Percentiles rank a stretch among this genome's conserved stretches.
phyloP scores from a whole-genome alignment of 2,113 vertebrate genomes.

The Saguinus midas region DNA sequence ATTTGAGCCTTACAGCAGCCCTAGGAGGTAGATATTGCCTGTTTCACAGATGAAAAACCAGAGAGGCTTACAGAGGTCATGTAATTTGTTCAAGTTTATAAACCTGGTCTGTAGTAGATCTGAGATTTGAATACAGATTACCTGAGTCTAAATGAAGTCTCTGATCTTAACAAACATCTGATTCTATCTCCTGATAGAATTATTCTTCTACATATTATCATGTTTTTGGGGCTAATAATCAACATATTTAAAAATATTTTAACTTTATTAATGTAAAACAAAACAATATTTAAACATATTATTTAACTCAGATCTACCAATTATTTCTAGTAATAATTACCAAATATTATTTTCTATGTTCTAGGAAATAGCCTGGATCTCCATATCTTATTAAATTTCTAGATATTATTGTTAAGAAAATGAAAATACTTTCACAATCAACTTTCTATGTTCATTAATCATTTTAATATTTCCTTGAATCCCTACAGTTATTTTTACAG shows the following conservation, averaged over 20 bases:
- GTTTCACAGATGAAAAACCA: neutral
- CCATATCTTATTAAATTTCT: neutral
- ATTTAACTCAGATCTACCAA: neutral
- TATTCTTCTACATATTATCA: constrained; percentile 3
- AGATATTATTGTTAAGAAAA: constrained; percentile 35
- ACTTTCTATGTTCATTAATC: constrained; percentile 41
- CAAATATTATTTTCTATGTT: neutral
- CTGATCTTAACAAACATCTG: neutral
- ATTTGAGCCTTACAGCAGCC: neutral
- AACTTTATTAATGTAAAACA: neutral
- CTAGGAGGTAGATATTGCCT: neutral
- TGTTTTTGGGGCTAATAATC: neutral
- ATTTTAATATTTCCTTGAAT: constrained; percentile 37
- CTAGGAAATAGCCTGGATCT: neutral
- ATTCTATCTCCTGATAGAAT: neutral
- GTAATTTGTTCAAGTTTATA: neutral
- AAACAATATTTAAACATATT: neutral
- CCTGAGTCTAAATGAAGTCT: neutral
- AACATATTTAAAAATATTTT: neutral
- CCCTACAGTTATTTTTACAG: constrained; percentile 29
- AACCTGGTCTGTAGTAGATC: neutral
- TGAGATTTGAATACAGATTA: neutral
- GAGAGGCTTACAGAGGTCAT: neutral
- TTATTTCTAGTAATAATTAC: neutral
- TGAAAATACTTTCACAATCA: constrained; percentile 29